Base-by-base conservation (phyloP, 2,797 vertebrate genomes). In the Eurystomus glaucurus region DNA sequence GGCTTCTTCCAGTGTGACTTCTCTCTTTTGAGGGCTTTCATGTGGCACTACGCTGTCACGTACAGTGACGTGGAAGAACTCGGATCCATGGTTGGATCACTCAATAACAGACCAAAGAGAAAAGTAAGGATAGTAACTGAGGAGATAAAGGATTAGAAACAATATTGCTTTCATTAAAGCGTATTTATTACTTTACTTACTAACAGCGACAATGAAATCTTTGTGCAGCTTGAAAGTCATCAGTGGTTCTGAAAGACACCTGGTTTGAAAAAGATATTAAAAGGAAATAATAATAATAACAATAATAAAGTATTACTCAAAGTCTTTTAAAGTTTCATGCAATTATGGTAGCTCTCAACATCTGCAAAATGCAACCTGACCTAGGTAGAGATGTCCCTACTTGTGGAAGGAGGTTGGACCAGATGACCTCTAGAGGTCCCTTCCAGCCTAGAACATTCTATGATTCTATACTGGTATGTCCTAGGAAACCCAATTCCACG, bases 181-280 rank as follows among this genome's bases (percentile, higher is more conserved):
- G 0, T n/a, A 83, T 85, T 82, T 77, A 83, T 75, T 20, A 46
- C 55, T 93, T 57, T 95, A 99, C 99, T 99, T 99, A 99, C 99
- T 99, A 98, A 99, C 99, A 96, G 99, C 99, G 97, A 99, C 90
- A 98, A 99, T 99, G 93, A 99, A 99, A 93, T 99, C 99, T 97
- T 99, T 99, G 98, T 99, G 99, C 77, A 99, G 98, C 97, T 98
- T 99, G 98, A 99, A 99, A 57, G 99, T 99, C 99, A 99, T 99
- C 84, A 99, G 98, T 51, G 99, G 99, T 90, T 99, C 99, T 68
- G 98, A 98, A 88, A 99, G 99, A 98, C 99, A 99, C 96, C 99
- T 99, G 93, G 51, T 95, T 71, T 92, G 77, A 90, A 94, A 90
- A 51, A 83, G 9, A 26, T 26, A 75, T 41, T 37, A 64, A 14